Evolutionary conservation across 2,888 invertebrate species (phyloP).

Genomic region (Trimorus sp.): DNA sequence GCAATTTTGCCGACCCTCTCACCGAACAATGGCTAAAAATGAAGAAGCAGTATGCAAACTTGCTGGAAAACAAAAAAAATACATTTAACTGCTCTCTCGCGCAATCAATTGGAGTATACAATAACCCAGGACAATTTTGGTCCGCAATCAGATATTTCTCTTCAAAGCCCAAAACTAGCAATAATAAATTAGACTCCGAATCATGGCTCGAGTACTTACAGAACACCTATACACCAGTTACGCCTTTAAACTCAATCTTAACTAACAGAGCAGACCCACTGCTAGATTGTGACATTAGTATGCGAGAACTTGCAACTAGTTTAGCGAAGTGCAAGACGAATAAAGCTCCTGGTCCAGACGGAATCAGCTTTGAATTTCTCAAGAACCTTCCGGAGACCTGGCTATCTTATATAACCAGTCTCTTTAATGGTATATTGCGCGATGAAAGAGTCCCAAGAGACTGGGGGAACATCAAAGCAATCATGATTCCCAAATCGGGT

Average conservation of each 20-base stretch:
- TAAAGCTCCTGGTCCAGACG: constrained; percentile 22
- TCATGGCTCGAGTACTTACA: neutral
- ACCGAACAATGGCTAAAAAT: too few relatives aligned
- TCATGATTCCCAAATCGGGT: too few relatives aligned
- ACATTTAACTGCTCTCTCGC: neutral
- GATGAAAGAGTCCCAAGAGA: constrained; percentile 2
- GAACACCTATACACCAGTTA: neutral
- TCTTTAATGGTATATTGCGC: constrained; percentile 18
- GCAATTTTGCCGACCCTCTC: neutral
- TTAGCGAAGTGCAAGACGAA: constrained; percentile 4
- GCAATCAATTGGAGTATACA: too few relatives aligned
- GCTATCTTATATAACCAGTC: constrained; percentile 1
- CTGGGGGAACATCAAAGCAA: neutral
- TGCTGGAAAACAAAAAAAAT: too few relatives aligned
- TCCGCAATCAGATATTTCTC: too few relatives aligned
- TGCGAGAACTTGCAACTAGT: neutral
- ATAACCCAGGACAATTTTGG: too few relatives aligned
- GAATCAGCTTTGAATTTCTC: constrained; percentile 9
- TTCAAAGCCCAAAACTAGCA: too few relatives aligned
- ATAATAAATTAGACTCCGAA: too few relatives aligned
- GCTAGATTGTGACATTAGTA: constrained; percentile 9
- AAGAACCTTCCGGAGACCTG: constrained; percentile 15
- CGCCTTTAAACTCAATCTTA: too few relatives aligned
- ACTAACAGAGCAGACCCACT: neutral
- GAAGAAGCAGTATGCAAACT: too few relatives aligned